phyloP scores from a whole-genome alignment of 1,140 invertebrate genomes.

The Teleopsis dalmanni region DNA sequence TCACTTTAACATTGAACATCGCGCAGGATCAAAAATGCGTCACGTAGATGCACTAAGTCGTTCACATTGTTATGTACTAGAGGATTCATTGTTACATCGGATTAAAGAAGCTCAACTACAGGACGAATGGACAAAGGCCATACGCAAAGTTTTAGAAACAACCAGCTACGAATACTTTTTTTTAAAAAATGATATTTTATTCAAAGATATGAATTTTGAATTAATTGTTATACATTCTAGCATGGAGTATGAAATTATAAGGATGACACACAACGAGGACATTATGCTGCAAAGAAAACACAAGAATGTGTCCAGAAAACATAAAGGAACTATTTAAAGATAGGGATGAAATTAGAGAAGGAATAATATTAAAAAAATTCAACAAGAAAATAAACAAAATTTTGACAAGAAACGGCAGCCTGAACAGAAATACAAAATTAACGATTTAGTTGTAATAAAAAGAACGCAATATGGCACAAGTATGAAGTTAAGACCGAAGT shows the following conservation, averaged over 20 bases:
- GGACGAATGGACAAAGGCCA: slow-evolving; percentile 6
- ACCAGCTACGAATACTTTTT: not conserved
- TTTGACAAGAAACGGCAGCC: too few relatives aligned
- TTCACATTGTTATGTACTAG: slow-evolving; percentile 10
- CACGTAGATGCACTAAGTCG: slow-evolving; percentile 27
- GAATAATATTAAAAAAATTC: not conserved
- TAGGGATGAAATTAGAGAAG: not conserved
- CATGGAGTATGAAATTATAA: not conserved
- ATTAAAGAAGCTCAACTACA: slow-evolving; percentile 6
- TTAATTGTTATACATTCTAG: not conserved
- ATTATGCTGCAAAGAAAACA: not conserved
- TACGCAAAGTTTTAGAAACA: slow-evolving; percentile 2
- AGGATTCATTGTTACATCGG: slow-evolving; percentile 2
- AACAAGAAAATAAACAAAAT: not conserved
- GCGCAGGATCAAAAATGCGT: slow-evolving; percentile 18
- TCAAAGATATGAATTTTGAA: not conserved
- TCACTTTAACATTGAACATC: slow-evolving; percentile 19
- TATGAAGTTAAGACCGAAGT: too few relatives aligned
- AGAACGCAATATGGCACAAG: too few relatives aligned
- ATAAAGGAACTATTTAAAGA: not conserved
- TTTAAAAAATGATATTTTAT: slow-evolving; percentile 4
- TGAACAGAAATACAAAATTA: too few relatives aligned
- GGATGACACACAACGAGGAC: not conserved
- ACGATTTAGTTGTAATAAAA: too few relatives aligned
- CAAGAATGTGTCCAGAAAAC: not conserved